phyloP scores from a whole-genome alignment of 1,140 invertebrate species.

The Bombus impatiens region DNA sequence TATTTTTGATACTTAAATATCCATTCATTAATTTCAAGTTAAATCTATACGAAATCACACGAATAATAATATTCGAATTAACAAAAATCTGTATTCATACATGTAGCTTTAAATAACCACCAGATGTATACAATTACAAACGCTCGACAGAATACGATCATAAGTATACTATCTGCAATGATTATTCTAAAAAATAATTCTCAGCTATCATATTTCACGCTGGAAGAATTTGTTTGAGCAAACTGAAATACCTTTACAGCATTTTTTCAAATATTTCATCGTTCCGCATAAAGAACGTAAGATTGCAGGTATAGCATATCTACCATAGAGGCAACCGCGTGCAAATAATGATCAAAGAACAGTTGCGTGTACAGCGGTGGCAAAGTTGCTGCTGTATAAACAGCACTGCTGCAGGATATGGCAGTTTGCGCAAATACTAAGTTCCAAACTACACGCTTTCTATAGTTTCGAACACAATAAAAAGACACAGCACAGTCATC shows the following conservation, averaged over 20 bases:
- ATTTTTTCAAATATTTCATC: conserved; percentile 7
- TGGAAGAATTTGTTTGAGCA: background rate
- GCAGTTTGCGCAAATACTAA: conserved; percentile 1
- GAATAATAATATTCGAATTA: too few relatives aligned
- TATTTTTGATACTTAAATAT: too few relatives aligned
- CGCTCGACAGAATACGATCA: background rate
- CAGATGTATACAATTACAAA: background rate
- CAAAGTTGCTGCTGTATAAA: background rate
- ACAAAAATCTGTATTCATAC: too few relatives aligned
- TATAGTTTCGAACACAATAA: background rate
- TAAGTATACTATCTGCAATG: background rate
- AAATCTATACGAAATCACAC: too few relatives aligned
- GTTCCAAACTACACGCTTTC: background rate
- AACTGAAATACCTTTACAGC: background rate
- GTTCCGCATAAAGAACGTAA: background rate
- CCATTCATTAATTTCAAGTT: too few relatives aligned
- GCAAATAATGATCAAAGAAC: conserved; percentile 24
- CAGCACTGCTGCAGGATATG: background rate
- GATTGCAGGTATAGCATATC: background rate
- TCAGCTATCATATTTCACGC: background rate
- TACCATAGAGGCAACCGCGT: background rate
- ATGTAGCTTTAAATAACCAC: too few relatives aligned
- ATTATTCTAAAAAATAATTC: background rate
- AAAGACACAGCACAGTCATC: background rate
- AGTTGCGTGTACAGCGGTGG: conserved; percentile 18